Percentiles rank a stretch among this genome's conserved stretches.
phyloP scores from a whole-genome alignment of 2,888 invertebrate genomes.

The Philonicus albiceps region DNA sequence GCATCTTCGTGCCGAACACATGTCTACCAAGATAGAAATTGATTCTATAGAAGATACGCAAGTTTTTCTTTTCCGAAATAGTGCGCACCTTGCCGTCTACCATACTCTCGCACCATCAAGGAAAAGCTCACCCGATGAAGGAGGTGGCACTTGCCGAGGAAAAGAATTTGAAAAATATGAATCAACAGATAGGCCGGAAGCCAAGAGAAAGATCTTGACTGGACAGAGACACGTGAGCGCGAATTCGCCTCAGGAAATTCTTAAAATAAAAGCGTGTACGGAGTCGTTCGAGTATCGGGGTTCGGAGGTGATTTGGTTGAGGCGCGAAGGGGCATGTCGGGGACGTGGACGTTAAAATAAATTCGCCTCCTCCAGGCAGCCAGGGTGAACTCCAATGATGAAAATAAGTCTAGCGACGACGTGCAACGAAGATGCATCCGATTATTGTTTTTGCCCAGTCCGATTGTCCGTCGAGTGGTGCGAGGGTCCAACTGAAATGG shows the following conservation, averaged over 20 bases:
- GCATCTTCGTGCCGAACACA: not conserved
- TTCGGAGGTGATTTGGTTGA: not conserved
- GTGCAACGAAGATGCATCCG: constrained; percentile 37
- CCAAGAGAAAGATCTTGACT: constrained; percentile 10
- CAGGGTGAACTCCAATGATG: constrained; percentile 49
- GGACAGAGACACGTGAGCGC: constrained; percentile 27
- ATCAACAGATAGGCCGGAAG: constrained; percentile 35
- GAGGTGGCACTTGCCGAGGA: not conserved
- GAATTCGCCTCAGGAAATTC: not conserved
- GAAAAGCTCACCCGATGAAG: not conserved
- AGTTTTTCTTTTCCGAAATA: not conserved
- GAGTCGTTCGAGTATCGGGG: not conserved
- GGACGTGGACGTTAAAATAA: constrained; percentile 30
- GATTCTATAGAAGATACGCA: not conserved
- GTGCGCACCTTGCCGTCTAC: constrained; percentile 7
- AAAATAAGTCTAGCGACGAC: constrained; percentile 56
- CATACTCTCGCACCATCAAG: not conserved
- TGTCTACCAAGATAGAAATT: not conserved
- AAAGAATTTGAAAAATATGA: constrained; percentile 22
- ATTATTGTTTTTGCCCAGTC: constrained; percentile 43
- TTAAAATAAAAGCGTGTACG: constrained; percentile 30
- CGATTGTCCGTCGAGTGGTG: not conserved
- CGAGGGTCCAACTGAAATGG: not conserved
- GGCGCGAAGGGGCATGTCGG: not conserved
- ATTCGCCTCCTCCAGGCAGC: constrained; percentile 33